Evolutionary conservation across 2,888 invertebrate genomes (phyloP), one percentile per base, ranked within the genome.

Genomic region (Scaptomyza tumidula): DNA sequence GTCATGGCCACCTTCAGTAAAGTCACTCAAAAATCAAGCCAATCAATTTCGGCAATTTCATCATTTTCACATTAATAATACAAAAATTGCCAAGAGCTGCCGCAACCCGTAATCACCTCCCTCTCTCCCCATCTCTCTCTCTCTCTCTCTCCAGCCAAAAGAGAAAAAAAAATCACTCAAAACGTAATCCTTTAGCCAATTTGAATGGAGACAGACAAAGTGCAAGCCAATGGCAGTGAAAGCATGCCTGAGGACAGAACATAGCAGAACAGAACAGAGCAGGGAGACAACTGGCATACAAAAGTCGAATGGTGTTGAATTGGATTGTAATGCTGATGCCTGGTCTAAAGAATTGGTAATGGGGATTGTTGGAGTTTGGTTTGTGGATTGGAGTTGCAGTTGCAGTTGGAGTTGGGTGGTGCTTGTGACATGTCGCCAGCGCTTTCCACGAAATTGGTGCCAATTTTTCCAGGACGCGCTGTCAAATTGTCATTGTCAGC

Each of bases 401-500:
- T 33, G 33, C 10, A 10, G 10, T 33, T 33, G 33, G 33, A 19
- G 43, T 24, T 49, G 24, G 50, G 41, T 53, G 61, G 54, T 45
- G 60, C 10, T 3, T 83, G 79, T 75, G 88, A 86, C 71, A 89
- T 84, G 88, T 89, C 86, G 87, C 78, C 78, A 78, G 66, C 85
- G 85, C 69, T 80, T 88, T 75, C 75, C 71, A 86, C 65, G 85
- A 80, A 89, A 89, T 90, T 89, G 89, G 86, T 89, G 90, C 89
- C 89, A 89, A 89, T 89, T 89, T 89, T 89, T 89, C 84, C 79
- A 75, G 88, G 77, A 66, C 86, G 88, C 75, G 74, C 79, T 91
- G 91, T 91, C 91, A 90, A 89, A 91, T 88, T 91, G 90, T 88
- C 90, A 89, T 90, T 91, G 90, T 90, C 91, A 91, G 76, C 74